Percentiles rank a stretch among this genome's conserved stretches.
Conservation (phyloP, 2,113 vertebrate genomes). For the Rhipidura dahli region DNA sequence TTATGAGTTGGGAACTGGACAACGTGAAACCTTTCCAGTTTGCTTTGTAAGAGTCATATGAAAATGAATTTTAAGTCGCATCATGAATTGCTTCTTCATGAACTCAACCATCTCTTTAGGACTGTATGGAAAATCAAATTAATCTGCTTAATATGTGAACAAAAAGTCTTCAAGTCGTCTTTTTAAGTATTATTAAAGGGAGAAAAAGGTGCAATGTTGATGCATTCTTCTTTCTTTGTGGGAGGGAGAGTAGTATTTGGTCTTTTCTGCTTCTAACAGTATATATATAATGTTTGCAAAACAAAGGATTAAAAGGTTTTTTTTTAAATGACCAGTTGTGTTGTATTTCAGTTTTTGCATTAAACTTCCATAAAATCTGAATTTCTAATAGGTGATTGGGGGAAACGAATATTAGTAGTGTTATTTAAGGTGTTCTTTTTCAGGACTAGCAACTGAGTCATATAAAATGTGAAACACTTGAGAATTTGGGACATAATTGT, state of each 20-base stretch:
- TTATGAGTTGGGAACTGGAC: not conserved
- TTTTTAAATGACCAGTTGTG: not conserved
- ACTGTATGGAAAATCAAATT: not conserved
- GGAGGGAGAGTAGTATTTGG: not conserved
- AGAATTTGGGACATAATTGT: not conserved
- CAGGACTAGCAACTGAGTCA: not conserved
- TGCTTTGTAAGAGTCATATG: not conserved
- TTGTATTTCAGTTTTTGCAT: not conserved
- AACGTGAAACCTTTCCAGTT: not conserved
- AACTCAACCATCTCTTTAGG: not conserved
- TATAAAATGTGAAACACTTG: not conserved
- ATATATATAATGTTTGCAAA: not conserved
- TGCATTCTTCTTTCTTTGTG: not conserved
- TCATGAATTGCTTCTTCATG: not conserved
- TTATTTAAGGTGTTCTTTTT: not conserved
- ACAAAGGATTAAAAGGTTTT: not conserved
- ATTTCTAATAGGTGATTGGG: not conserved
- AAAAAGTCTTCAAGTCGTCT: not conserved
- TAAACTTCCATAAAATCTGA: not conserved
- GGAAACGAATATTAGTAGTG: rapidly evolving
- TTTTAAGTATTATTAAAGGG: not conserved
- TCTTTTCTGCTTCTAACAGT: not conserved
- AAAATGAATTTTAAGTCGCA: not conserved
- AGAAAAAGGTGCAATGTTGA: not conserved
- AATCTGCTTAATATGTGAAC: not conserved